Percentiles rank a stretch among this genome's conserved stretches.
Conservation (phyloP, 2,113 vertebrate genomes). For the Gobio gobio region DNA sequence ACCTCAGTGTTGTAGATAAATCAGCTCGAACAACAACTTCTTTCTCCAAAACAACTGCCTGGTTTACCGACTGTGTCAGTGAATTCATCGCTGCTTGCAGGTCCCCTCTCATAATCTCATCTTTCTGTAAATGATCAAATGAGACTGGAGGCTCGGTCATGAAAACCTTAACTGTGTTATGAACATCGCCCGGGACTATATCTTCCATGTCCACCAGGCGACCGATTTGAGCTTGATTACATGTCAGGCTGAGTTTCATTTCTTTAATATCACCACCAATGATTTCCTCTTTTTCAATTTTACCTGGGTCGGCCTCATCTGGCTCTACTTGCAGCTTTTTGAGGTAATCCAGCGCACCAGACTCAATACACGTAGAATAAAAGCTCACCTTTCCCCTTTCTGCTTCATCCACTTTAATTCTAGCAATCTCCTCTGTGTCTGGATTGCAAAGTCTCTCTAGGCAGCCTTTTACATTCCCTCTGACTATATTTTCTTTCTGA, state of each 20-base stretch:
- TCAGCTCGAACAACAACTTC: constrained; percentile 85
- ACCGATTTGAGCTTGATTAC: constrained; percentile 76
- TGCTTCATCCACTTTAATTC: constrained; percentile 78
- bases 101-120: constrained; percentile 84
- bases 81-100: constrained; percentile 82
- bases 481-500: constrained; percentile 80
- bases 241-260: constrained; percentile 80
- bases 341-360: constrained; percentile 87
- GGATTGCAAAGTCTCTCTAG: constrained; percentile 79
- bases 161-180: constrained; percentile 83
- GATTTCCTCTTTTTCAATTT: constrained; percentile 76
- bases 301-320: constrained; percentile 68
- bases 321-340: constrained; percentile 79
- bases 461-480: constrained; percentile 81
- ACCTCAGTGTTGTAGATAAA: constrained; percentile 76
- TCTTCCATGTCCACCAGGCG: constrained; percentile 81
- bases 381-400: constrained; percentile 90
- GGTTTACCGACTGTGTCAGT: constrained; percentile 81
- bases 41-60: constrained; percentile 78
- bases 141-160: constrained; percentile 77
- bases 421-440: constrained; percentile 72
- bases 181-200: constrained; percentile 86
- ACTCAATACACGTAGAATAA: constrained; percentile 92
- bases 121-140: constrained; percentile 73
- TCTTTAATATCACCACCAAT: constrained; percentile 84